Conservation (phyloP, 2,113 vertebrate species). For the Drymodes brunneopygia region DNA sequence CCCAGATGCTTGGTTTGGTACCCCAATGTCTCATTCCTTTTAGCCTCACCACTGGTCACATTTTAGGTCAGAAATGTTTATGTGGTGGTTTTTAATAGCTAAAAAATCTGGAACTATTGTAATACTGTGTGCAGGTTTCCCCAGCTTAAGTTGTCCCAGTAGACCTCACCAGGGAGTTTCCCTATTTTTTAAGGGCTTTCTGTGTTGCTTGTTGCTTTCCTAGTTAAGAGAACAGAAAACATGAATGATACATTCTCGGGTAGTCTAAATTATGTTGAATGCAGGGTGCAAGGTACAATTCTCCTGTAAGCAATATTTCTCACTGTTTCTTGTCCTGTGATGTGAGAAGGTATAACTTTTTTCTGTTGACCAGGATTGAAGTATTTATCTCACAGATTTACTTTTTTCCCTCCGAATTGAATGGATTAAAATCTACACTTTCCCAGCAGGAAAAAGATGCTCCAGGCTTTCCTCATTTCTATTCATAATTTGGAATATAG, state of each 20-base stretch:
- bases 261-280: accelerated
- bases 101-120: background rate
- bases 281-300: background rate
- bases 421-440: background rate
- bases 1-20: background rate
- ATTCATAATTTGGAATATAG: background rate
- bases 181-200: background rate
- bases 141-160: background rate
- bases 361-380: background rate
- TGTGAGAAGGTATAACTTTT: background rate
- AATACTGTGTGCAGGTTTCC: background rate
- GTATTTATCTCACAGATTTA: background rate
- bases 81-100: background rate
- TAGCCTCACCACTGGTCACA: accelerated
- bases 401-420: background rate
- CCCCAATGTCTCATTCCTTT: background rate
- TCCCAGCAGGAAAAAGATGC: background rate
- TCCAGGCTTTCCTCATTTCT: background rate
- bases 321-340: background rate
- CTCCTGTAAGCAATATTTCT: background rate
- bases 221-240: background rate
- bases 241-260: accelerated
- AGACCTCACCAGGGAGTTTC: background rate
- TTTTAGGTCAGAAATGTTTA: background rate
- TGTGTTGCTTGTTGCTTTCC: background rate